Evolutionary conservation across 1,140 invertebrate genomes (phyloP), one percentile per base, ranked within the genome.

Genomic region (Hylyphantes graminicola): DNA sequence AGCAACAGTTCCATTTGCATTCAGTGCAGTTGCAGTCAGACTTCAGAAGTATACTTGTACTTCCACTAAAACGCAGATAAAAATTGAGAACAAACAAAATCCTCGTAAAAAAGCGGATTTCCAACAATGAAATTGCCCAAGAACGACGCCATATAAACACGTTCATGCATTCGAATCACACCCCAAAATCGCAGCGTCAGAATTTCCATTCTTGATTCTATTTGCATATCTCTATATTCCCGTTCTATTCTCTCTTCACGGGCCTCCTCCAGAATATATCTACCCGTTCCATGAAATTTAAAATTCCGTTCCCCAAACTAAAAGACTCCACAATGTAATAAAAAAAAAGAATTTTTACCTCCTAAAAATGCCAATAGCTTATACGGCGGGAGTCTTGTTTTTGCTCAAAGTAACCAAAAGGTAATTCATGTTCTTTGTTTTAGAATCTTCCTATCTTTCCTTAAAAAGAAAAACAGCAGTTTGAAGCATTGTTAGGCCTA

Each of bases 251-350:
- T 17, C 10, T 48, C 15, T 3, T 57, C 57, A 50, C 17, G 11
- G 8, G 48, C 21, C 63, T 57, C 59, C 15, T 65, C 19, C 64
- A 15, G 77, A 79, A 79, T 79, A 70, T 79, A 67, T 79, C 63
- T 70, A 70, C 19, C 65, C 51, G 11, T 59, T 77, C 48, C 65
- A 8, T 5, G 65, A 70, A 79, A 79, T 79, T 79, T 79, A 70
- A 70, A 70, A 79, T 79, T 79, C 77, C 51, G 64, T 57, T 70
- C 77, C 53, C 19, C 19, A 70, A 70, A 79, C 64, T 79, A 79
- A 79, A 79, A 79, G 77, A 79, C 70, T 79, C 77, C 77, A 70
- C 77, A 79, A 79, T 79, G 77, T 70, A 79, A 79, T 79, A 79
- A 79, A 79, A 77, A 68, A 48, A 54, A 61, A 61, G 75, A n/a